Evolutionary conservation across 1,140 invertebrate genomes (phyloP), one percentile per base, ranked within the genome.

Genomic region (Pogonus chalceus): DNA sequence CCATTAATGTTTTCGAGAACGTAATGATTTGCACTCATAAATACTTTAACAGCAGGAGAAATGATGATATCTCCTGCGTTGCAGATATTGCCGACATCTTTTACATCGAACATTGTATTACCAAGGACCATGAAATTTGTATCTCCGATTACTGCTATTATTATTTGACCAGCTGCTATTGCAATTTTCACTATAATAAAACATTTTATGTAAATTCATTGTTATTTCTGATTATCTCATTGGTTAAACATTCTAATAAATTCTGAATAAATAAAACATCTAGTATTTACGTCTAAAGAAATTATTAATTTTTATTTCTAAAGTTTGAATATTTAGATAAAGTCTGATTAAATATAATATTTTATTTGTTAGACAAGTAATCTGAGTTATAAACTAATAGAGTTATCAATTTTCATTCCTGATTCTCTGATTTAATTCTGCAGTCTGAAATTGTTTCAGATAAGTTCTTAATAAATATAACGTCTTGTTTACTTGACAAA

Each of bases 81-180:
- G 51, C 69, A 69, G 56, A 66, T 61, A 49, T 70, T 65, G 53
- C 74, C 71, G 1, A 71, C 72, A n/a, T 50, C 67, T 68, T 82
- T 83, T 0, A 77, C 74, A 54, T 82, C 79, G 69, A 74, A 75
- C n/a, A 83, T 75, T 0, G 80, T 76, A 58, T 76, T 71, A 1
- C 81, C 81, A 22, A 76, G 73, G 7, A 82, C 71, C 1, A 81
- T 74, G 59, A 78, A 83, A 58, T 80, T 71, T 0, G 76, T 75
- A 51, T 78, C 68, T 2, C 80, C 80, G 47, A 82, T 76, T 3
- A 77, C 70, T 0, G 77, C 75, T 54, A 82, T 82, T 16, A 73
- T 71, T 12, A 72, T 72, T 52, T 72, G 70, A 16, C 81, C 81
- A 20, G 75, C 76, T 23, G 81, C 75, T 56, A 83, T 80, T 0